A percentile compares a stretch with the other conserved stretches of the same genome.
These are phyloP conservation scores for Sussaba pulchella DNA, from an alignment of 2,888 invertebrate genomes.

Conservation along the genomic window DNA sequence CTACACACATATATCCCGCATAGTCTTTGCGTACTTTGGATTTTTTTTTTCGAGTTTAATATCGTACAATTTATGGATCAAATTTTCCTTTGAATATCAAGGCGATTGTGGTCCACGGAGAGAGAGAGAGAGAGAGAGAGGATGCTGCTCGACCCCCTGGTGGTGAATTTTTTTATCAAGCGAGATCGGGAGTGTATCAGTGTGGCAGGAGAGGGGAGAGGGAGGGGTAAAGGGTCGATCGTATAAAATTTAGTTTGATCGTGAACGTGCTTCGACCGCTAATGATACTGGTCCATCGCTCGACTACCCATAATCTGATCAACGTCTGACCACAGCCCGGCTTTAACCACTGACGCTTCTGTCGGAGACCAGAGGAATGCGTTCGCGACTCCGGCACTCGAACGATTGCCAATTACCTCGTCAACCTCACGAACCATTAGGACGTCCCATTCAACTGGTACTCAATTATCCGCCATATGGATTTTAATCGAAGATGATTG, in stretches of 20 bases:
- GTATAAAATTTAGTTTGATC: conserved; percentile 57
- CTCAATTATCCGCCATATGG: conserved; percentile 37
- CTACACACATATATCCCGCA: background rate
- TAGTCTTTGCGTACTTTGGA: conserved; percentile 7
- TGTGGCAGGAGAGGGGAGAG: background rate
- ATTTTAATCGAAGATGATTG: conserved; percentile 31
- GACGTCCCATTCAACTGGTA: conserved; percentile 23
- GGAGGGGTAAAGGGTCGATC: conserved; percentile 3
- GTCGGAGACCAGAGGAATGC: conserved; percentile 32
- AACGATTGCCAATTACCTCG: conserved; percentile 61
- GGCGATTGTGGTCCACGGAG: conserved; percentile 6
- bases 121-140: conserved; percentile 5
- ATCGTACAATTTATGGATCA: conserved; percentile 29
- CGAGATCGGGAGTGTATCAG: background rate
- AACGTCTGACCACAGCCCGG: conserved; percentile 64
- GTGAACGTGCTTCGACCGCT: conserved; percentile 55
- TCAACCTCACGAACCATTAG: conserved; percentile 59
- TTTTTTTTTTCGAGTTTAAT: conserved; percentile 8
- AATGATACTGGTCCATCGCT: conserved; percentile 57
- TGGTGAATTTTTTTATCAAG: conserved; percentile 1
- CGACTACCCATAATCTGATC: conserved; percentile 63
- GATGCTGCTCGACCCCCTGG: background rate
- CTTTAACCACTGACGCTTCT: conserved; percentile 63
- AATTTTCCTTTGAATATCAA: conserved; percentile 35
- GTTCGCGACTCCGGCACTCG: conserved; percentile 31